phyloP scores from a whole-genome alignment of 2,797 vertebrate species.

The Moxostoma hubbsi region DNA sequence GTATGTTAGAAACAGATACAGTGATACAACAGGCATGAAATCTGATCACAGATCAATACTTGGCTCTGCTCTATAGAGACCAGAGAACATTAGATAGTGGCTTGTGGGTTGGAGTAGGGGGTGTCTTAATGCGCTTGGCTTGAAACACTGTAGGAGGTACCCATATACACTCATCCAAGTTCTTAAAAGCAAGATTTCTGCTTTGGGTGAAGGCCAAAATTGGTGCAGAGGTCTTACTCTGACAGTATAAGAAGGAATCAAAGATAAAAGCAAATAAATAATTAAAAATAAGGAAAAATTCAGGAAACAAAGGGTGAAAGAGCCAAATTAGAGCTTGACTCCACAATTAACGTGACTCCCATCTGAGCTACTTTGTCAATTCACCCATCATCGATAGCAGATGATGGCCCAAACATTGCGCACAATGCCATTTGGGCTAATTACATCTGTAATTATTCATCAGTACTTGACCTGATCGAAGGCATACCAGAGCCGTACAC shows the following conservation, averaged over 20 bases:
- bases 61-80: conserved; percentile 36
- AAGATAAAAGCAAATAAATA: conserved; percentile 4
- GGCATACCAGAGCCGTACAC: conserved; percentile 46
- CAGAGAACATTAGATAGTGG: conserved; percentile 43
- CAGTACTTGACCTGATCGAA: conserved; percentile 57
- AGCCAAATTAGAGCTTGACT: neutral
- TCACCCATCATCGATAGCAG: conserved; percentile 38
- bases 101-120: conserved; percentile 13
- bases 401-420: conserved; percentile 46
- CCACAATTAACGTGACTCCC: conserved; percentile 5
- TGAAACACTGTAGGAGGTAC: conserved; percentile 9
- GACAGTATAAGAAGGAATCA: conserved; percentile 1
- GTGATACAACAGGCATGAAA: conserved; percentile 59
- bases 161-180: conserved; percentile 33
- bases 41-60: conserved; percentile 62
- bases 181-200: conserved; percentile 37
- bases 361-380: conserved; percentile 32
- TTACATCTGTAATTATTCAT: conserved; percentile 60
- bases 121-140: conserved; percentile 29
- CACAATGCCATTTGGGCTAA: conserved; percentile 54
- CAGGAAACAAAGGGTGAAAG: no score
- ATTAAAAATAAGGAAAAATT: neutral
- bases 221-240: neutral
- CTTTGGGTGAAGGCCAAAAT: conserved; percentile 14
- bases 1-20: conserved; percentile 45